Base-by-base conservation (phyloP, 2,113 vertebrate species). In the Corydoras maculifer region DNA sequence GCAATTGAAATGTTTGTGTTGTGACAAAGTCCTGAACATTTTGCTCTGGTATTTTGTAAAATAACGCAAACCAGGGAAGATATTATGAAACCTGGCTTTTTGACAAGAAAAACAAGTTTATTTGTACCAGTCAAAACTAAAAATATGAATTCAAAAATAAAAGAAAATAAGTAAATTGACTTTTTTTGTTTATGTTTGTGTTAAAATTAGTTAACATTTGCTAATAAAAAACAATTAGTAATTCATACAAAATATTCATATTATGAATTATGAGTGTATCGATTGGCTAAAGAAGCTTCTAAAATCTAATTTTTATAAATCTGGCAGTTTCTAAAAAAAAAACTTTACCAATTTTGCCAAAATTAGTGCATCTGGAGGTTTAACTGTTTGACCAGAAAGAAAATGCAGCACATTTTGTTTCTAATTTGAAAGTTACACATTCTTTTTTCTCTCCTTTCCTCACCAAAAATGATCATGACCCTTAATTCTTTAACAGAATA, bases 281-380 rank as follows among this genome's bases (percentile, higher is more conserved):
- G 18, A 25, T 25, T 25, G 18, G 18, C 2, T 25, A 25, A 25
- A 25, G 18, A 25, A 25, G 18, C 18, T 25, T 25, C 18, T 85
- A 75, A 86, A 85, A 85, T 77, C 88, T 88, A 86, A 65, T 84
- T 71, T 79, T 79, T 81, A 86, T 87, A 86, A 86, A 72, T 78
- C 72, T 76, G 58, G 78, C 83, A 72, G 76, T 81, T 87, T 81
- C 76, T 77, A 29, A 82, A 79, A 35, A 68, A 72, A 55, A 15
- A 72, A 58, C 25, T 55, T 48, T 57, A 82, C 78, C 86, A 88
- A 84, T 88, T 87, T 85, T 83, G 81, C 78, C 76, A 79, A 79
- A 65, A 83, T 78, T 76, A 77, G 58, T 82, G 70, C 84, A 85
- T 87, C 81, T 88, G 86, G 83, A 83, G 79, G 78, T 82, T 77